These are phyloP conservation scores for Cheilosia vulpina DNA, from an alignment of 2,888 invertebrate genomes.

Conservation along the genomic window DNA sequence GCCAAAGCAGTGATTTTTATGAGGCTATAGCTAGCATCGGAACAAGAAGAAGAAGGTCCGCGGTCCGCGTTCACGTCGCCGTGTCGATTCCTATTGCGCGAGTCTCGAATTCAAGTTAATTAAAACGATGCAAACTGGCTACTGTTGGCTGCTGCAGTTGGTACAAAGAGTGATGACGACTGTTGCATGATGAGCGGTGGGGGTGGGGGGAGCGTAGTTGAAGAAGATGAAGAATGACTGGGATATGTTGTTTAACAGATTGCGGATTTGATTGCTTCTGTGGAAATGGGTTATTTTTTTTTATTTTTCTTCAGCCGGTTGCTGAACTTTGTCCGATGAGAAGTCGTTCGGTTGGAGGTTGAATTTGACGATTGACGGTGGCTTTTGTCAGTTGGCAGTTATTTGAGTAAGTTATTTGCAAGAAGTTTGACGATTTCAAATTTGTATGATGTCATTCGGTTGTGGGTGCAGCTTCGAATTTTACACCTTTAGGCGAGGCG, in stretches of 20 bases:
- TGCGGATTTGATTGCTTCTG: conserved; percentile 62
- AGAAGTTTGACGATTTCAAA: neutral
- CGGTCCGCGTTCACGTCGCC: conserved; percentile 17
- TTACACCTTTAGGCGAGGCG: too few relatives aligned
- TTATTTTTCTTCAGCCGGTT: conserved; percentile 2
- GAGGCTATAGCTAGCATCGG: conserved; percentile 12
- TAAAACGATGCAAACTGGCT: conserved; percentile 68
- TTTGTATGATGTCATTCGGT: neutral
- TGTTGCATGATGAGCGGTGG: neutral
- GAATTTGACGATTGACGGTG: conserved; percentile 4
- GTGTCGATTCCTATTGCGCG: conserved; percentile 38
- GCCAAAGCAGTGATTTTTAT: conserved; percentile 70
- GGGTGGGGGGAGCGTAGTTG: neutral
- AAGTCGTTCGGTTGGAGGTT: neutral
- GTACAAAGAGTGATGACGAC: neutral
- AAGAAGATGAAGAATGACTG: conserved; percentile 47
- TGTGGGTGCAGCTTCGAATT: too few relatives aligned
- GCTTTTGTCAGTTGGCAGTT: neutral
- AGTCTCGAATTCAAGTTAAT: conserved; percentile 68
- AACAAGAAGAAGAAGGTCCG: conserved; percentile 15
- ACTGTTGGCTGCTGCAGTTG: conserved; percentile 54
- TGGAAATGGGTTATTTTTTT: conserved; percentile 31
- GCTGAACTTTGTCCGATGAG: conserved; percentile 34
- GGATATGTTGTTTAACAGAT: conserved; percentile 29
- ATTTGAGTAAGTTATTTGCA: neutral